phyloP scores from a whole-genome alignment of 2,113 vertebrate species.

The Nanger granti region DNA sequence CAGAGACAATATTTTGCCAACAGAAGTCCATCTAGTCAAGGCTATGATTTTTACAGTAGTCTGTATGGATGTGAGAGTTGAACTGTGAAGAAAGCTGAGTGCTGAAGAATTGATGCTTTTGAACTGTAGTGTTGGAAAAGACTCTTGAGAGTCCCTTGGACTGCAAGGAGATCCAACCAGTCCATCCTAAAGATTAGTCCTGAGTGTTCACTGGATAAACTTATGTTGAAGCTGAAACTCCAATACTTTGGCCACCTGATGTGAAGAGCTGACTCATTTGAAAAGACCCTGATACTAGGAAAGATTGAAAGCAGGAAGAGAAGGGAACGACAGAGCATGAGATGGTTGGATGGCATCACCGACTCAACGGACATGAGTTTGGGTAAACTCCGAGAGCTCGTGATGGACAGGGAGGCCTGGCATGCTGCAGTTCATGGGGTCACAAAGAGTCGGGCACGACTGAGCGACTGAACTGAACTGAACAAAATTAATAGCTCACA shows the following conservation, averaged over 20 bases:
- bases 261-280: not conserved
- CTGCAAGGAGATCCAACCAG: not conserved
- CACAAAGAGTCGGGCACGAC: fast-evolving
- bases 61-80: not conserved
- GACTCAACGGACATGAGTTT: fast-evolving
- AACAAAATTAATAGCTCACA: not conserved
- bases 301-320: not conserved
- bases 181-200: not conserved
- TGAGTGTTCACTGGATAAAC: not conserved
- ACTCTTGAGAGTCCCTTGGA: not conserved
- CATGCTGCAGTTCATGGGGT: not conserved
- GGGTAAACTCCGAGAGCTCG: not conserved
- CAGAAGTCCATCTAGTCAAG: not conserved
- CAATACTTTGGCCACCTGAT: not conserved
- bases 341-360: not conserved
- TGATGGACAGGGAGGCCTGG: not conserved
- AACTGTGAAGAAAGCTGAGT: not conserved
- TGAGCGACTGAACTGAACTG: not conserved
- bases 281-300: not conserved
- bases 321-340: not conserved
- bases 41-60: not conserved
- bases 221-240: not conserved
- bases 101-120: not conserved
- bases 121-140: not conserved
- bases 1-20: not conserved